Evolutionary conservation across 2,113 vertebrate species (phyloP).

Genomic region (Cyprinodon brontotheroides): DNA sequence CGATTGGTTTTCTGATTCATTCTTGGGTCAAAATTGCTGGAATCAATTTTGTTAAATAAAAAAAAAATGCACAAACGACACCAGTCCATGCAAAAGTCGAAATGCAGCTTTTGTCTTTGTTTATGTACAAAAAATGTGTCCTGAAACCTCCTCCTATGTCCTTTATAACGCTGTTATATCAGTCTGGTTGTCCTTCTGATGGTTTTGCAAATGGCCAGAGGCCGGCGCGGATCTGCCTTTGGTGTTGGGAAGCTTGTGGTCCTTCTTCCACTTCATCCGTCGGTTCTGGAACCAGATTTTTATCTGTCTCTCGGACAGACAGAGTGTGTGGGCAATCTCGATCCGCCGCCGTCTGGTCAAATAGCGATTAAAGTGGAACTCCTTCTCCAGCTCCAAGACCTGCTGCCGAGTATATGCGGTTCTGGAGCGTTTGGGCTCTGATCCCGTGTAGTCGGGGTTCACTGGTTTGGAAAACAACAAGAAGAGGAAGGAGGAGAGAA

Average conservation of each 20-base stretch:
- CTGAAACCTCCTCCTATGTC: slow-evolving; percentile 59
- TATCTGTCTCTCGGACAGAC: slow-evolving; percentile 97
- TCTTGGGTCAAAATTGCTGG: slow-evolving; percentile 63
- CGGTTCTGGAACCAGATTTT: slow-evolving; percentile 99
- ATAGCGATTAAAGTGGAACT: slow-evolving; percentile 99
- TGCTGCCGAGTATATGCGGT: slow-evolving; percentile 99
- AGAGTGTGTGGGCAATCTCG: slow-evolving; percentile 96
- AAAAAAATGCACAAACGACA: slow-evolving; percentile 64
- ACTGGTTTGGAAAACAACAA: slow-evolving; percentile 80
- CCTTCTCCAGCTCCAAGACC: slow-evolving; percentile 99
- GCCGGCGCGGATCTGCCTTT: slow-evolving; percentile 92
- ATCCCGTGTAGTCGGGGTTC: slow-evolving; percentile 95
- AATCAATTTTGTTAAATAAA: slow-evolving; percentile 65
- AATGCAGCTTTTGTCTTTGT: slow-evolving; percentile 79
- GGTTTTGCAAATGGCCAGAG: slow-evolving; percentile 87
- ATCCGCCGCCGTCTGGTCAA: slow-evolving; percentile 97
- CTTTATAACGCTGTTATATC: slow-evolving; percentile 96
- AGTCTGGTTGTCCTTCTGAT: slow-evolving; percentile 94
- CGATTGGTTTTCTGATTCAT: slow-evolving; percentile 63
- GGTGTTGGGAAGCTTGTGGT: slow-evolving; percentile 98
- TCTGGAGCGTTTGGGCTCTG: slow-evolving; percentile 96
- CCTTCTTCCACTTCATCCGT: slow-evolving; percentile 99
- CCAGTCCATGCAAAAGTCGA: slow-evolving; percentile 84
- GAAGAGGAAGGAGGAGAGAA: slow-evolving; percentile 2
- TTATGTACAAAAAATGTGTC: slow-evolving; percentile 82